Conservation (phyloP, 1,140 invertebrate species). For the Teleopsis dalmanni region DNA sequence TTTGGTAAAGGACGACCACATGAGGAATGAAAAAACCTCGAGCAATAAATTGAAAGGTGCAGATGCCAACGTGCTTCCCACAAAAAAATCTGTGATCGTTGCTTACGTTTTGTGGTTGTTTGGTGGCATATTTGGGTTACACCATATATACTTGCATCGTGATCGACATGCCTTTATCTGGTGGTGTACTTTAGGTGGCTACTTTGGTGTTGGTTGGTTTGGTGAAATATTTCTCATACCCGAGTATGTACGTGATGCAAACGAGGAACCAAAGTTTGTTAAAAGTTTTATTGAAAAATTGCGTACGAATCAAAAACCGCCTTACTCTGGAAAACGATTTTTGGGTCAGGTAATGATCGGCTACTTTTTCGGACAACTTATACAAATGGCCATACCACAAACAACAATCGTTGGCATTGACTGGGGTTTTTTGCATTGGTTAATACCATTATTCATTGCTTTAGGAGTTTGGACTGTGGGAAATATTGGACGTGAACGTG, state of each 20-base stretch:
- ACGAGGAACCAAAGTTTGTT: constrained; percentile 66
- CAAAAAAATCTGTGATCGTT: constrained; percentile 58
- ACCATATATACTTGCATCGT: constrained; percentile 83
- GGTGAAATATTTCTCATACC: constrained; percentile 79
- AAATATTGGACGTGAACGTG: constrained; percentile 77
- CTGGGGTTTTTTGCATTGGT: constrained; percentile 59
- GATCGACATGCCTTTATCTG: constrained; percentile 87
- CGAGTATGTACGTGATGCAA: constrained; percentile 79
- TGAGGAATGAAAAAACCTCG: constrained; percentile 1
- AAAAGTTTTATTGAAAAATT: constrained; percentile 58
- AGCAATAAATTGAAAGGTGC: neutral
- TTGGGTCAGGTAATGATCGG: constrained; percentile 68
- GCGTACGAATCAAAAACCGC: constrained; percentile 60
- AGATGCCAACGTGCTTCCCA: constrained; percentile 21
- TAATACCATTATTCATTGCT: constrained; percentile 65
- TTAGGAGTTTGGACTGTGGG: constrained; percentile 82
- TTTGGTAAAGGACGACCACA: constrained; percentile 1
- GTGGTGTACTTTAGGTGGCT: constrained; percentile 79
- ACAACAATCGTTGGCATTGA: constrained; percentile 63
- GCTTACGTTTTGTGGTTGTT: constrained; percentile 81
- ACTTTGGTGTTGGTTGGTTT: constrained; percentile 77
- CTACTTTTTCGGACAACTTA: constrained; percentile 70
- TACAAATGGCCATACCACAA: constrained; percentile 67
- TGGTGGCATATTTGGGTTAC: constrained; percentile 78
- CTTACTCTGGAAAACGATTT: constrained; percentile 69